Base-by-base conservation (phyloP, 2,113 vertebrate species). In the Xyliphius kryptos region DNA sequence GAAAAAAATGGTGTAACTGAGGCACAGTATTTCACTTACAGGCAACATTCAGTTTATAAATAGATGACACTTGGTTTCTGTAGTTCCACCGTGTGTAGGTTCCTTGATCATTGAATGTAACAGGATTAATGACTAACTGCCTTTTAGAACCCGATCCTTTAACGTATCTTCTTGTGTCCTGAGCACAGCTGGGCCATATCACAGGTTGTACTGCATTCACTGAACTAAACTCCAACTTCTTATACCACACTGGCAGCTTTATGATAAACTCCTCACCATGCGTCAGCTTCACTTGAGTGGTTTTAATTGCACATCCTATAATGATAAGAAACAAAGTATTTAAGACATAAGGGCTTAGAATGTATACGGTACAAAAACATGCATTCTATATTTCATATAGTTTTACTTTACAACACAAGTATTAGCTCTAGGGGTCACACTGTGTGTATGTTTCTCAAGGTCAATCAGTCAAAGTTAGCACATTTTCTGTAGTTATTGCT, bases 61-160 rank as follows among this genome's bases (percentile, higher is more conserved):
- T 15, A 26, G 56, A 44, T 11, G 40, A 58, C 40, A 26, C n/a
- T 26, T 58, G 2, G 20, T 44, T 1, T 17, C 40, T 58, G 56
- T 58, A 58, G 20, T 58, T 58, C 56, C 56, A 58, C 19, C 20
- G 19, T 44, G 14, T 58, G 56, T 58, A 58, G 13, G 19, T 58
- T 44, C 56, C 56, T 58, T 58, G 4, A 44, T 58, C 56, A 3
- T 58, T 16, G 44, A 15, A 58, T 44, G 56, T 58, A 1, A 58
- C 56, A 44, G 40, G 20, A 15, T 2, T 22, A 15, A 44, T 26
- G 6, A 58, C 15, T 22, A 44, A 58, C 7, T 58, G 19, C 20
- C 56, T 44, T 44, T 58, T 6, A 22, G n/a, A 58, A 21, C 20
- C 40, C 15, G 56, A 44, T 43, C 40, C 40, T 58, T 58, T 44